phyloP scores from a whole-genome alignment of 2,113 vertebrate genomes.

The Cyphomyrus discorhynchus region DNA sequence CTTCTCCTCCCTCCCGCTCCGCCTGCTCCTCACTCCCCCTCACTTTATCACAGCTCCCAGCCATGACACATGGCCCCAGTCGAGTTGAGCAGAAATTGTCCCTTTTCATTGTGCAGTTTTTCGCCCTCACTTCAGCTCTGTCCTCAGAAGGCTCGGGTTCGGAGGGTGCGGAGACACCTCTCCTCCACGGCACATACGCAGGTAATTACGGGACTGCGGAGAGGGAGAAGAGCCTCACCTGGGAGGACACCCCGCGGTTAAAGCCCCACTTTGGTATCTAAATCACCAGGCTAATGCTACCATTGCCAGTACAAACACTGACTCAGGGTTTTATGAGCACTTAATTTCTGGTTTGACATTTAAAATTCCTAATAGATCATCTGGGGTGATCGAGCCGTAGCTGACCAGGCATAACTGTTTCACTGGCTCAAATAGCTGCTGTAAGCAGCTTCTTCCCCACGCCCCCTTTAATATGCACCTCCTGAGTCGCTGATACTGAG shows the following conservation, averaged over 20 bases:
- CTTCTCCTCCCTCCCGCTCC: neutral
- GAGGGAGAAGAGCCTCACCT: neutral
- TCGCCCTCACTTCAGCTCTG: neutral
- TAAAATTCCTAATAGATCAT: constrained; percentile 21
- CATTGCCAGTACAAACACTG: neutral
- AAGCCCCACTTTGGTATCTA: neutral
- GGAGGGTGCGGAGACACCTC: neutral
- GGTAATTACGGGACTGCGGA: neutral
- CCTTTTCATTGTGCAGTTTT: neutral
- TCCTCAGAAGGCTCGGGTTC: neutral
- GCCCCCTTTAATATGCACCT: neutral
- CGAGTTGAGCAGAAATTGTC: neutral
- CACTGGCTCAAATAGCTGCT: neutral
- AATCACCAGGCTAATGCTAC: neutral
- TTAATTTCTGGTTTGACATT: constrained; percentile 1
- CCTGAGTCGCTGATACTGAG: neutral
- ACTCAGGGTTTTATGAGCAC: neutral
- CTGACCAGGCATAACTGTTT: neutral
- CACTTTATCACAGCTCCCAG: neutral
- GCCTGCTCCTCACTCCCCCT: neutral
- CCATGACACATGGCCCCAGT: neutral
- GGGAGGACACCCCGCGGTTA: neutral
- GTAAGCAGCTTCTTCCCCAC: neutral
- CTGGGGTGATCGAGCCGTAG: neutral
- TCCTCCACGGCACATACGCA: neutral